phyloP scores from a whole-genome alignment of 2,888 invertebrate genomes.

The Cenopis cana region DNA sequence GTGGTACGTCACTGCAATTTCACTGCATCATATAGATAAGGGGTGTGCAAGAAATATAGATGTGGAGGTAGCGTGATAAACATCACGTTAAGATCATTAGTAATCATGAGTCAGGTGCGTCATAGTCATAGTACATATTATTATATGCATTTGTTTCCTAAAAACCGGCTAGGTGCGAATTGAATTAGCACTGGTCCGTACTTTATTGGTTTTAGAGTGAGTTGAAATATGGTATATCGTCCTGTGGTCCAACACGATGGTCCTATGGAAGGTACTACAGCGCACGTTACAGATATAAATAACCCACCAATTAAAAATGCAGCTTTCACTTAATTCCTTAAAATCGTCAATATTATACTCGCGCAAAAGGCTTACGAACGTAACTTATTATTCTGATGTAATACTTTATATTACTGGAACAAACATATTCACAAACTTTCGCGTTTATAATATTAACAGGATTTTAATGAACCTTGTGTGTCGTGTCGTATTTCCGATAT shows the following conservation, averaged over 20 bases:
- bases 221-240: too few species aligned
- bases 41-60: background rate
- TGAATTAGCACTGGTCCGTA: background rate
- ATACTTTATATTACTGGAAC: background rate
- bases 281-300: too few species aligned
- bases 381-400: background rate
- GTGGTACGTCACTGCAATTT: constrained; percentile 13
- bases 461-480: too few species aligned
- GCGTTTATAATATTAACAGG: too few species aligned
- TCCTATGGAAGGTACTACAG: too few species aligned
- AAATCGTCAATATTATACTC: too few species aligned
- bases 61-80: constrained; percentile 5
- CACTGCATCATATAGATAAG: constrained; percentile 21
- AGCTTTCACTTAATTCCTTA: too few species aligned
- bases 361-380: too few species aligned
- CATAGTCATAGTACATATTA: constrained; percentile 4
- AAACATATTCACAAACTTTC: background rate
- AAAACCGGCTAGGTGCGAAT: constrained; percentile 1
- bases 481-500: background rate
- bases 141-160: constrained; percentile 7
- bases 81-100: constrained; percentile 15
- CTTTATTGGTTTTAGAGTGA: too few species aligned
- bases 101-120: background rate
- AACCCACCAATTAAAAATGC: too few species aligned
- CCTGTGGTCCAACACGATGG: too few species aligned